Evolutionary conservation across 2,113 vertebrate species (phyloP), one percentile per base, ranked within the genome.

Genomic region (Siphamia tubifer): DNA sequence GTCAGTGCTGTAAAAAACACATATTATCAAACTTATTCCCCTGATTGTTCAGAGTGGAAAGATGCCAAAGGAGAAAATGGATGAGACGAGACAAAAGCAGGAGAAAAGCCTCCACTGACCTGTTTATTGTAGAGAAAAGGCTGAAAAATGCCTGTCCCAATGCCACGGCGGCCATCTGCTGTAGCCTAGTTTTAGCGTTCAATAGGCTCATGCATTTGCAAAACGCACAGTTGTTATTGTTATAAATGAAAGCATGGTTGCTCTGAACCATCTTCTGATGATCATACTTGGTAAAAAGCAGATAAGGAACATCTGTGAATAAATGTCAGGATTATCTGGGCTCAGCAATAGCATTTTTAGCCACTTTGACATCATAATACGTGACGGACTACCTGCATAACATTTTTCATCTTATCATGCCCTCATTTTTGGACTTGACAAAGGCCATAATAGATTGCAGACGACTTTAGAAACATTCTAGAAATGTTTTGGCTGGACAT

Each of bases 91-190:
- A 54, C 40, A 15, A 49, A 24, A 64, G n/a, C n/a, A n/a, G 23
- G 5, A 32, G 45, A 40, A 34, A 15, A 60, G 11, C 42, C 23
- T 49, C 21, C 4, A 11, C 42, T 48, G 66, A 63, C 11, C 25
- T 23, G 24, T 8, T 64, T 34, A 30, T n/a, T 20, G 7, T 20
- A 7, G 64, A 40, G 23, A 16, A 51, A 52, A 66, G 45, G 30
- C 55, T 47, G 40, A 62, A 25, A 47, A 43, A 43, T 16, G 4
- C 12, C 36, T 60, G 32, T 54, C 24, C 16, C 56, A 38, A 57
- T 67, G 69, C 34, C 65, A 51, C 11, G 3, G 42, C 27, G 45
- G 43, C 64, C 60, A 67, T 67, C 65, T 70, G 55, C 27, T 62
- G n/a, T 12, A 53, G 35, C 56, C 35, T 31, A 27, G 2, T 58